A percentile compares a stretch with the other conserved stretches of the same genome.
phyloP scores from a whole-genome alignment of 2,113 vertebrate species.

The Ptilonorhynchus violaceus region DNA sequence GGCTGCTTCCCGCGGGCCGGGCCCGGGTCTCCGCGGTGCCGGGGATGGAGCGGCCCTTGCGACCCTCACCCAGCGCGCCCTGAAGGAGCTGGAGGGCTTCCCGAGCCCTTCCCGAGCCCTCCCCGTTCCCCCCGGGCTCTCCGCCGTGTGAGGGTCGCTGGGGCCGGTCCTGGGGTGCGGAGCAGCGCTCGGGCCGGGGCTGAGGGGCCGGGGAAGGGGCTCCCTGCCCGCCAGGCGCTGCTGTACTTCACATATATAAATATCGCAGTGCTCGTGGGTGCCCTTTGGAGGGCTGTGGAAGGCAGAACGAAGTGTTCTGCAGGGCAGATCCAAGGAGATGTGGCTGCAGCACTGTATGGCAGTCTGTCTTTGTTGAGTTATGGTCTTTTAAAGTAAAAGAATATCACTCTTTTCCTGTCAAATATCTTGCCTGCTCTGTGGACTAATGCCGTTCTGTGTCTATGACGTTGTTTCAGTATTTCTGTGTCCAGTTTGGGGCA shows the following conservation, averaged over 20 bases:
- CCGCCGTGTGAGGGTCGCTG: too few species aligned
- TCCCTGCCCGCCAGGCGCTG: background rate
- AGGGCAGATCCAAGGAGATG: background rate
- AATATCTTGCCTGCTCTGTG: too few species aligned
- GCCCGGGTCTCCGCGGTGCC: too few species aligned
- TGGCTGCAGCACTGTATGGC: fast-evolving
- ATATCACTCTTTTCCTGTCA: fast-evolving
- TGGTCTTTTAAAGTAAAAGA: background rate
- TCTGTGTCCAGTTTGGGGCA: background rate
- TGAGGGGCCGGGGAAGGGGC: background rate
- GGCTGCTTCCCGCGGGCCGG: too few species aligned
- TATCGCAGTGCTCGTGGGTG: background rate
- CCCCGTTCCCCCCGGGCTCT: too few species aligned
- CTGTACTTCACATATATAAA: background rate
- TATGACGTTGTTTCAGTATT: background rate
- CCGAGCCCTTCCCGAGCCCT: too few species aligned
- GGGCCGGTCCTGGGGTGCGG: too few species aligned
- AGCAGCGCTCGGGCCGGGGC: too few species aligned
- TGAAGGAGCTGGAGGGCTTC: too few species aligned
- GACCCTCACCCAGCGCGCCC: too few species aligned
- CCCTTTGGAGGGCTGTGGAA: background rate
- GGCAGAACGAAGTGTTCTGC: too few species aligned
- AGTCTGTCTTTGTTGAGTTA: fast-evolving
- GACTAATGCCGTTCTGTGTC: fast-evolving
- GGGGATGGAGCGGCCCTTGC: background rate